Evolutionary conservation across 2,797 vertebrate species (phyloP).

Genomic region (Aythya fuligula): DNA sequence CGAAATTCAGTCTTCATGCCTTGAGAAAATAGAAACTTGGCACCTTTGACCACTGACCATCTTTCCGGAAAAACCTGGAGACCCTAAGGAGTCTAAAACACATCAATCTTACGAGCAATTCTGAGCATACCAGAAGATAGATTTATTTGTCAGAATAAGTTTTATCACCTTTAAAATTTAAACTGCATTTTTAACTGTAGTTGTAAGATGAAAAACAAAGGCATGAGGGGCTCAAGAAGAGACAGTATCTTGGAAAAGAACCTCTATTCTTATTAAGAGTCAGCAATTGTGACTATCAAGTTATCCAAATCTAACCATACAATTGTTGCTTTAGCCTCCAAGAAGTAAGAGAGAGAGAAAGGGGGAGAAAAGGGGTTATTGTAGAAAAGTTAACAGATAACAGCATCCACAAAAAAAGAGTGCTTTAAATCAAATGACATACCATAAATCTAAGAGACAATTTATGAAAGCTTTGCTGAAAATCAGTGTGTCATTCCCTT

Average conservation of each 20-base stretch:
- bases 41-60: background rate
- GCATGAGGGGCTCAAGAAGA: background rate
- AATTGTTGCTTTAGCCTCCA: background rate
- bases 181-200: background rate
- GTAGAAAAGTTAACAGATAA: background rate
- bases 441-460: conserved; percentile 43
- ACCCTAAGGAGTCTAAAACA: background rate
- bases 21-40: background rate
- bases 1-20: background rate
- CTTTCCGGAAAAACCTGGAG: background rate
- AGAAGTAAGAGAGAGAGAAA: background rate
- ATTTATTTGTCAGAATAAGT: background rate
- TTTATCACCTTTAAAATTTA: background rate
- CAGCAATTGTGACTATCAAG: background rate
- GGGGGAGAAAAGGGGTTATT: background rate
- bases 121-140: background rate
- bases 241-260: background rate
- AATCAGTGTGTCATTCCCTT: conserved; percentile 41
- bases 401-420: background rate
- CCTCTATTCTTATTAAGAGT: background rate
- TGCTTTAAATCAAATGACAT: conserved; percentile 20
- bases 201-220: background rate
- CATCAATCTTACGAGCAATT: background rate
- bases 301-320: background rate
- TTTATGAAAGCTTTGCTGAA: conserved; percentile 38